Base-by-base conservation (phyloP, 2,888 invertebrate genomes). In the Napeogenes sylphis region DNA sequence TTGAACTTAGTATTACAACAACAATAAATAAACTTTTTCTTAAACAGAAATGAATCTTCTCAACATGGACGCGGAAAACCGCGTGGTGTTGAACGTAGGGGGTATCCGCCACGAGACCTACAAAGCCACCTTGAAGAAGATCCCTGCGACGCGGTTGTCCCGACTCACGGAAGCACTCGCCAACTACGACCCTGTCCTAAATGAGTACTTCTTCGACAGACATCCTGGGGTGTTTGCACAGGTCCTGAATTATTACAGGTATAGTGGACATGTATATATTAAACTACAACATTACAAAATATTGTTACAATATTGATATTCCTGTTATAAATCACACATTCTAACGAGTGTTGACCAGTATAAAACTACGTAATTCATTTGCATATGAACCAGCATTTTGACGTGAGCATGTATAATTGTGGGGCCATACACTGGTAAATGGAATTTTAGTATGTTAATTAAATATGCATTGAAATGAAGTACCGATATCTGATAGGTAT, bases 191-290 rank as follows among this genome's bases (percentile, higher is more conserved):
- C 98, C 99, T 58, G 97, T 99, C 79, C 94, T 99, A 78, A 99
- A 99, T 90, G 99, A 99, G 92, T 99, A 99, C 92, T 99, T 99
- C 93, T 99, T 99, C 91, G 99, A 98, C 90, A 92, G 98, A 74
- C 98, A 99, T 91, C 98, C 98, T 45, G 98, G 98, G 60, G 98
- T 93, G 73, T 99, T 99, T 89, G 98, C 98, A 63, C 98, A 99
- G 92, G 96, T 97, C 77, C 94, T 97, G 79, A 99, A 99, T 89
- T 99, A 99, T 88, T 99, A 99, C 92, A 95, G 97, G 93, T 94
- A 77, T 73, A 67, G 6, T 51, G 2, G n/a, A n/a, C n/a, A n/a
- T n/a, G n/a, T n/a, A n/a, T n/a, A n/a, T n/a, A n/a, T n/a, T n/a
- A n/a, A n/a, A n/a, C n/a, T n/a, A n/a, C n/a, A 54, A 58, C 56